Conservation (phyloP, 2,888 invertebrate genomes). For the Julus scandinavius region DNA sequence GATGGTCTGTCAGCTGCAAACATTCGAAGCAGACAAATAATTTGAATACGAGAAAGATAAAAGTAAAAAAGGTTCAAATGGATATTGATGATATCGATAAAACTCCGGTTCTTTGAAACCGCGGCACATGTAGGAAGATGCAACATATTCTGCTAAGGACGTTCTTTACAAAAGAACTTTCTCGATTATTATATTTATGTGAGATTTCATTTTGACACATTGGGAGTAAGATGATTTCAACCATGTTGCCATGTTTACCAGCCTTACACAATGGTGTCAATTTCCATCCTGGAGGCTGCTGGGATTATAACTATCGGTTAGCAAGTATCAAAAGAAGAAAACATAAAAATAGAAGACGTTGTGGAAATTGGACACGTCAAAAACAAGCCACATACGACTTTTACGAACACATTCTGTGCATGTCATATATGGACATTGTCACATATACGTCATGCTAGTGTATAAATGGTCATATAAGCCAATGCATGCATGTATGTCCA, state of each 20-base stretch:
- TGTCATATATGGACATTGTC: too few species aligned
- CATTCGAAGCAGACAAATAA: background rate
- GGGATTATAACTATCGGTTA: background rate
- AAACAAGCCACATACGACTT: too few species aligned
- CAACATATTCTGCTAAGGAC: background rate
- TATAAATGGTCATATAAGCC: too few species aligned
- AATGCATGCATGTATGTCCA: too few species aligned
- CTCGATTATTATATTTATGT: conserved; percentile 6
- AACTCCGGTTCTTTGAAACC: background rate
- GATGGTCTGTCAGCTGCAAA: background rate
- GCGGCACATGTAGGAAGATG: background rate
- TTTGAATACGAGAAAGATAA: conserved; percentile 10
- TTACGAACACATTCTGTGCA: too few species aligned
- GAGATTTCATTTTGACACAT: background rate
- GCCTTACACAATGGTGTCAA: background rate
- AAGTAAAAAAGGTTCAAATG: background rate
- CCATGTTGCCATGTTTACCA: background rate
- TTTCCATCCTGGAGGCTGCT: background rate
- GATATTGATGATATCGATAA: conserved; percentile 43
- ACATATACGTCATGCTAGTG: too few species aligned
- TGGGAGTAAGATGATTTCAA: background rate
- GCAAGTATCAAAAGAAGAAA: too few species aligned
- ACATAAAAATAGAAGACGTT: too few species aligned
- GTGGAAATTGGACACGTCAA: too few species aligned
- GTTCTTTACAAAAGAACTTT: background rate